phyloP scores from a whole-genome alignment of 2,113 vertebrate genomes.

The Leuciscus idus region DNA sequence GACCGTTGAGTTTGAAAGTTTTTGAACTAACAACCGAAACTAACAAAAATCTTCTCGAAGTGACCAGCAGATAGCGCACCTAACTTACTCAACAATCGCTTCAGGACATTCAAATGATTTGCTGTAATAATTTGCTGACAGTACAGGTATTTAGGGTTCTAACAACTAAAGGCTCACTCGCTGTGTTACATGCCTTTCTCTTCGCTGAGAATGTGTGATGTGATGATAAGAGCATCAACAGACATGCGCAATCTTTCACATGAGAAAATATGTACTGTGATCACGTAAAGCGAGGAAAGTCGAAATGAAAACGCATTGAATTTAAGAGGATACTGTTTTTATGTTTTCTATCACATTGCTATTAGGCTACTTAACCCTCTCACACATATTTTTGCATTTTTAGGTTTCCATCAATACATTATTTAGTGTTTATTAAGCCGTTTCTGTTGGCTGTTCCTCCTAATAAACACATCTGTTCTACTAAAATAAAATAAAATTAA shows the following conservation, averaged over 20 bases:
- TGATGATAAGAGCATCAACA: not conserved
- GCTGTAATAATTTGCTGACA: not conserved
- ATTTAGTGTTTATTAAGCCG: not conserved
- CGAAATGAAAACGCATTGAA: not conserved
- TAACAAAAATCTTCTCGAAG: not conserved
- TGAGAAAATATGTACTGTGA: not conserved
- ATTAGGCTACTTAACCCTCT: not conserved
- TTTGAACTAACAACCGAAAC: not conserved
- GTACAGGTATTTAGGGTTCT: not conserved
- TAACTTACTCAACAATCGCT: constrained; percentile 16
- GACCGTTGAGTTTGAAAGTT: not conserved
- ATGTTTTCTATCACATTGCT: not conserved
- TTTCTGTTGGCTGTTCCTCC: not conserved
- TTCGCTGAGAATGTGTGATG: not conserved
- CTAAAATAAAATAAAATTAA: not conserved
- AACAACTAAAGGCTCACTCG: not conserved
- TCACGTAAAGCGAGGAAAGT: not conserved
- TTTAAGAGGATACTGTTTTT: too few relatives aligned
- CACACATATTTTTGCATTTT: not conserved
- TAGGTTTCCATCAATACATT: not conserved
- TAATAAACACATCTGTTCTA: not conserved
- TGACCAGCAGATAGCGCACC: constrained; percentile 40
- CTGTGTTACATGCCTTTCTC: not conserved
- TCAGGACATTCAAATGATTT: not conserved
- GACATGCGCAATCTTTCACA: not conserved